A percentile compares a stretch with the other conserved stretches of the same genome.
Evolutionary conservation across 2,888 invertebrate genomes (phyloP).

Genomic region (Hemithea aestivaria): DNA sequence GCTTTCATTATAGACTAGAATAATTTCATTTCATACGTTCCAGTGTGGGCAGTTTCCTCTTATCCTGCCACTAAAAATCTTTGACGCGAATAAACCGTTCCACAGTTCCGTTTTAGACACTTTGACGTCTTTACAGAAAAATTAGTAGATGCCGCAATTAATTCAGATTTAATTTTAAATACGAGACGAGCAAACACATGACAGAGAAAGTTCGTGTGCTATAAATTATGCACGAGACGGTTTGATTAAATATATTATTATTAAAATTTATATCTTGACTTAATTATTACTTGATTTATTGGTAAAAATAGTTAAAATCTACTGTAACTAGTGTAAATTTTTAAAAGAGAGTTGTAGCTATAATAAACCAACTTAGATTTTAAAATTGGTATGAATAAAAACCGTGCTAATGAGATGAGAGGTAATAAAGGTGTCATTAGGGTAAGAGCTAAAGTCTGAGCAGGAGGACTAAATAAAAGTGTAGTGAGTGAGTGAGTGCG

Average conservation of each 20-base stretch:
- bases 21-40: slow-evolving; percentile 20
- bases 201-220: slow-evolving; percentile 10
- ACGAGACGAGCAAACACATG: slow-evolving; percentile 10
- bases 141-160: slow-evolving; percentile 2
- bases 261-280: too few species aligned
- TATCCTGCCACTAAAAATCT: slow-evolving; percentile 24
- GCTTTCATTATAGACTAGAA: slow-evolving; percentile 15
- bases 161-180: slow-evolving; percentile 9
- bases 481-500: slow-evolving; percentile 28
- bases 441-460: slow-evolving; percentile 11
- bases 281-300: too few species aligned
- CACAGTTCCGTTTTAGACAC: slow-evolving; percentile 10
- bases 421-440: slow-evolving; percentile 6
- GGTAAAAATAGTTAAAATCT: too few species aligned
- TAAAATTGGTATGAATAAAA: too few species aligned
- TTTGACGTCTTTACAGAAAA: slow-evolving; percentile 10
- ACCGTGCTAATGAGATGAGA: slow-evolving; percentile 3
- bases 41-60: slow-evolving; percentile 22
- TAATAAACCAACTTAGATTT: too few species aligned
- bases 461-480: slow-evolving; percentile 42
- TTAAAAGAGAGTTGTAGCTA: too few species aligned
- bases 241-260: too few species aligned
- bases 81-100: slow-evolving; percentile 21
- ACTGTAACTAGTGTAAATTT: too few species aligned
- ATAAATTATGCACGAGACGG: neutral